These are phyloP conservation scores for Dreissena polymorpha DNA, from an alignment of 1,140 invertebrate species.

Conservation along the genomic window DNA sequence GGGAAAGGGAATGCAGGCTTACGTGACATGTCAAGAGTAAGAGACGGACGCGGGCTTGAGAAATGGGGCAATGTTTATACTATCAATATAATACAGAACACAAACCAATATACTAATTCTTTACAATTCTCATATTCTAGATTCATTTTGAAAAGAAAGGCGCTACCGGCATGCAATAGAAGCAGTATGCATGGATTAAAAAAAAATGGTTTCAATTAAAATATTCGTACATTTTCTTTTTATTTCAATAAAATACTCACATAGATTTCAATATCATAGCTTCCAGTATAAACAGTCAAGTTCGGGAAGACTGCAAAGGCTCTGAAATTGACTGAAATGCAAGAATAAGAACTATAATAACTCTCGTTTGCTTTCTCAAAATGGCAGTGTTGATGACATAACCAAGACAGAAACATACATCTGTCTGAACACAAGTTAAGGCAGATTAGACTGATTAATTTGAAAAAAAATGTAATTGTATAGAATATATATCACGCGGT, in stretches of 20 bases:
- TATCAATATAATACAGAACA: too few relatives aligned
- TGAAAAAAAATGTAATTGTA: too few relatives aligned
- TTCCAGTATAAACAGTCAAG: slow-evolving; percentile 66
- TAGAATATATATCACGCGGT: too few relatives aligned
- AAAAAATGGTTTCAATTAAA: too few relatives aligned
- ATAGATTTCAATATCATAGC: slow-evolving; percentile 69
- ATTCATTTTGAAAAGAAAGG: not conserved
- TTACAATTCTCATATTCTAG: not conserved
- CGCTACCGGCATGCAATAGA: not conserved
- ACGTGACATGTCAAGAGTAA: not conserved
- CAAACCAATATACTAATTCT: too few relatives aligned
- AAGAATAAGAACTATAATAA: slow-evolving; percentile 14
- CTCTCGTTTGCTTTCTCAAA: too few relatives aligned
- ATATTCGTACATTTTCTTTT: too few relatives aligned
- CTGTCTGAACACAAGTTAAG: too few relatives aligned
- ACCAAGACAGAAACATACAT: too few relatives aligned
- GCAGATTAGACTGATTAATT: not conserved
- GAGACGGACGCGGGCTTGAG: not conserved
- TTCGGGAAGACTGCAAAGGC: slow-evolving; percentile 71
- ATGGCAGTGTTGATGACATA: too few relatives aligned
- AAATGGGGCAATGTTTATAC: not conserved
- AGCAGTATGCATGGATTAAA: not conserved
- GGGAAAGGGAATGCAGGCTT: not conserved
- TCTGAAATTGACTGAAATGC: slow-evolving; percentile 72
- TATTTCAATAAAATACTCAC: slow-evolving; percentile 59